Evolutionary conservation across 2,797 vertebrate genomes (phyloP), one percentile per base, ranked within the genome.

Genomic region (Sylvilagus floridanus): DNA sequence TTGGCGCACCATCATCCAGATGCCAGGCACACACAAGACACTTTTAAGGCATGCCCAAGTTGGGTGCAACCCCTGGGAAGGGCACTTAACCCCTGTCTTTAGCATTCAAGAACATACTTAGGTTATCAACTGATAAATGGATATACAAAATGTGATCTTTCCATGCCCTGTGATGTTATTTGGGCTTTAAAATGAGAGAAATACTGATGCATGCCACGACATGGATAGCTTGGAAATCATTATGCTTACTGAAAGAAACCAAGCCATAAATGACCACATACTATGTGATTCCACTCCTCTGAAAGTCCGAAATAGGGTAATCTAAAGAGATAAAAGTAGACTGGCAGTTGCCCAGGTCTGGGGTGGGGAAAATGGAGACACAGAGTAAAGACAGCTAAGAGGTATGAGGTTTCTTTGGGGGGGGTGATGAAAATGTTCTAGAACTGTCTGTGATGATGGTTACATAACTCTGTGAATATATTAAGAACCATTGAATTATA

Each of bases 401-500:
- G 50, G 19, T 42, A n/a, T 52, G n/a, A 11, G 37, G 11, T 73
- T 87, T 62, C 54, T 81, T 63, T 35, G 24, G 14, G 12, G 17
- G 22, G 17, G 22, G 19, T 47, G 66, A 54, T 69, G 26, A 88
- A 57, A 86, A 88, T 71, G 9, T 54, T 88, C 32, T 37, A 68
- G 75, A 62, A 69, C 28, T 73, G 57, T 54, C 54, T 68, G 54
- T 57, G 73, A 66, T 87, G 28, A 82, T 91, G 37, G 37, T 22
- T 91, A 62, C 17, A 32, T 91, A 68, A 69, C 54, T 57, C 54
- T 57, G 21, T 52, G 17, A 88, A 68, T 69, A 54, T 12, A 52
- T 88, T 83, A 88, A 88, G 88, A 66, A 42, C 54, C 72, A 76
- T 42, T n/a, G 28, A 68, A 28, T 47, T 42, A 54, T 76, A 65